phyloP scores from a whole-genome alignment of 2,888 invertebrate species.

The Danaus chrysippus region DNA sequence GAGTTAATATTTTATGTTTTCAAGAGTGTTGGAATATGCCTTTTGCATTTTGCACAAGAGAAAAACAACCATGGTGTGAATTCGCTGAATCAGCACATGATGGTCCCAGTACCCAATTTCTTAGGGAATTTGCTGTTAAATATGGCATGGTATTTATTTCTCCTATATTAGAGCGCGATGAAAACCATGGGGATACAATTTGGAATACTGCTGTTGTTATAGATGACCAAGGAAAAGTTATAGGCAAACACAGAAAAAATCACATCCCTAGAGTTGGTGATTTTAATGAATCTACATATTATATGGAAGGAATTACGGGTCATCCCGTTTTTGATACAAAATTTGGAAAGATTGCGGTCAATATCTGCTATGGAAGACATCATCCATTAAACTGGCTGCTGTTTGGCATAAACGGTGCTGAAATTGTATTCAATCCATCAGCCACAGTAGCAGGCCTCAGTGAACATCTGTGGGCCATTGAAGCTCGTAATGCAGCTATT shows the following conservation, averaged over 20 bases:
- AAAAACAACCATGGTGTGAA: conserved; percentile 98
- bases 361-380: conserved; percentile 99
- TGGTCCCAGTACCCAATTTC: conserved; percentile 91
- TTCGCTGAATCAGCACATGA: conserved; percentile 94
- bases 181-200: conserved; percentile 89
- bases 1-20: conserved; percentile 94
- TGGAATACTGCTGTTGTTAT: conserved; percentile 98
- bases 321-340: conserved; percentile 96
- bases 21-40: conserved; percentile 99
- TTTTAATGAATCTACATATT: conserved; percentile 99
- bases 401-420: conserved; percentile 98
- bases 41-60: conserved; percentile 98
- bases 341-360: conserved; percentile 94
- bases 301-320: conserved; percentile 96
- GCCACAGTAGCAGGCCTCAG: conserved; percentile 91
- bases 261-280: conserved; percentile 99
- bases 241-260: conserved; percentile 98
- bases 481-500: conserved; percentile 97
- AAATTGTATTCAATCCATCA: conserved; percentile 99
- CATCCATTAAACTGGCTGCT: conserved; percentile 99
- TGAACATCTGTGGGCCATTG: conserved; percentile 97
- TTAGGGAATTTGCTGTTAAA: conserved; percentile 87
- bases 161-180: conserved; percentile 96
- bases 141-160: conserved; percentile 97
- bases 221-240: conserved; percentile 88